A percentile compares a stretch with the other conserved stretches of the same genome.
Evolutionary conservation across 1,140 invertebrate species (phyloP).

Genomic region (Argopecten irradians): DNA sequence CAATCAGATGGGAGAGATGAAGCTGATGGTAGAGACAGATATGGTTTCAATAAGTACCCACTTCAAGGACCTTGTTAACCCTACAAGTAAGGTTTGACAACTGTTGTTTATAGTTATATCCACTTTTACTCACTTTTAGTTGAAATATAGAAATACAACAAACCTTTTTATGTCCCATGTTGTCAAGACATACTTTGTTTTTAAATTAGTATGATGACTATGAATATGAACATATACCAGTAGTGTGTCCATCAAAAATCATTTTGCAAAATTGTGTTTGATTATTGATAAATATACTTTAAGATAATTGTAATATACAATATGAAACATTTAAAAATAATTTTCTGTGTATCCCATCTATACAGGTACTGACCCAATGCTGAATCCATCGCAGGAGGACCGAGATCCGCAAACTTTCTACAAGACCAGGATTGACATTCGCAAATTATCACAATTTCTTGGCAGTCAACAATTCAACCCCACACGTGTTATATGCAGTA

Average conservation of each 20-base stretch:
- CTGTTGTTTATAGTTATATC: too few relatives aligned
- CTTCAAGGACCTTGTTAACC: slow-evolving; percentile 81
- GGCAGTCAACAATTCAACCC: slow-evolving; percentile 81
- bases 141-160: too few relatives aligned
- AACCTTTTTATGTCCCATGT: too few relatives aligned
- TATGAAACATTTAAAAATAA: too few relatives aligned
- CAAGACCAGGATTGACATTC: slow-evolving; percentile 80
- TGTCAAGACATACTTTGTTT: too few relatives aligned
- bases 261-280: too few relatives aligned
- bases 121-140: too few relatives aligned
- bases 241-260: too few relatives aligned
- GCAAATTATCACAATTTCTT: slow-evolving; percentile 80
- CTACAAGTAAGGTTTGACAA: slow-evolving; percentile 48
- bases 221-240: too few relatives aligned
- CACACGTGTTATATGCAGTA: slow-evolving; percentile 80
- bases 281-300: too few relatives aligned
- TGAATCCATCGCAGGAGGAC: slow-evolving; percentile 1
- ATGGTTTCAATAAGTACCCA: slow-evolving; percentile 87
- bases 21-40: slow-evolving; percentile 86
- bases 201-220: too few relatives aligned
- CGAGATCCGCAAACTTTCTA: slow-evolving; percentile 64
- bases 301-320: too few relatives aligned
- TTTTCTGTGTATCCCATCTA: not conserved
- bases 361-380: slow-evolving; percentile 43
- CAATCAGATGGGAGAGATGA: slow-evolving; percentile 83